phyloP scores from a whole-genome alignment of 2,113 vertebrate genomes.

The Arvicanthis niloticus region DNA sequence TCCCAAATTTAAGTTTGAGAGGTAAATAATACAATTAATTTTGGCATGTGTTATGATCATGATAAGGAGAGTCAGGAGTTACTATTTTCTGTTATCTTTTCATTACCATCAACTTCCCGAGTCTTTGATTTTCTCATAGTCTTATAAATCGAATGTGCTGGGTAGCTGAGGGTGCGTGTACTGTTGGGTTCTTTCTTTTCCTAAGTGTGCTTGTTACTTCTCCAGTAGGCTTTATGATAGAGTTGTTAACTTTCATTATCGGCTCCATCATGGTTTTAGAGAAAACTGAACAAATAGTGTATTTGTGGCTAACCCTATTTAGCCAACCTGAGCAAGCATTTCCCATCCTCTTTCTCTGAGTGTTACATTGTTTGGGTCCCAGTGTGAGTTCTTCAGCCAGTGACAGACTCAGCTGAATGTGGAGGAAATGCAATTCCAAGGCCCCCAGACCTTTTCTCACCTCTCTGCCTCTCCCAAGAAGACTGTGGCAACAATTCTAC shows the following conservation, averaged over 20 bases:
- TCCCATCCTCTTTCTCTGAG: neutral
- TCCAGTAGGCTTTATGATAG: neutral
- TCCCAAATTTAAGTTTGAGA: neutral
- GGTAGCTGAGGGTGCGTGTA: neutral
- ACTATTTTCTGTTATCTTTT: neutral
- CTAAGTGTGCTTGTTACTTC: neutral
- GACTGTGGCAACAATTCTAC: neutral
- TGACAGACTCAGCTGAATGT: neutral
- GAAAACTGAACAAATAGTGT: neutral
- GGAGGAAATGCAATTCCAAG: neutral
- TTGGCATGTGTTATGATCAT: neutral
- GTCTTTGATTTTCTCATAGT: neutral
- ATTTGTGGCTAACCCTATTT: neutral
- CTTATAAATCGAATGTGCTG: neutral
- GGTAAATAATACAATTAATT: neutral
- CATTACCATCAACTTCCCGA: neutral
- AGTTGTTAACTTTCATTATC: neutral
- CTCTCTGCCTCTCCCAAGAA: neutral
- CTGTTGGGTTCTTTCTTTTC: neutral
- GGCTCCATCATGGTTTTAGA: neutral
- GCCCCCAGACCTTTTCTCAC: neutral
- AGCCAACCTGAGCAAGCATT: neutral
- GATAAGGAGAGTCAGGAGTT: conserved; percentile 7
- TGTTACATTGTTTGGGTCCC: neutral
- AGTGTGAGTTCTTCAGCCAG: neutral